Conservation (phyloP, 2,888 invertebrate species). For the Polymixis lichenea region DNA sequence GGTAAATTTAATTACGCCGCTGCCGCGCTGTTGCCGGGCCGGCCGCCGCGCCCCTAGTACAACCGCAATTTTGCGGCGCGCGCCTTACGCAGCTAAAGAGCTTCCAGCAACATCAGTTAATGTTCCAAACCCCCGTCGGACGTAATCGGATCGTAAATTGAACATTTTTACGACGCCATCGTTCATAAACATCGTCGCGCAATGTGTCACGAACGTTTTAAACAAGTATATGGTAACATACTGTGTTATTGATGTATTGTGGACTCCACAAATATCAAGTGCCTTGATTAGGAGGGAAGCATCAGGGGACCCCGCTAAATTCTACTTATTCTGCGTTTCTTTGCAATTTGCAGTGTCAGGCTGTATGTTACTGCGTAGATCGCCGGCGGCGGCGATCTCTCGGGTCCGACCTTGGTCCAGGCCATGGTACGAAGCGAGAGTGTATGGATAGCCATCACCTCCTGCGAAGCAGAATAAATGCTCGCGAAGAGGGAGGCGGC, state of each 20-base stretch:
- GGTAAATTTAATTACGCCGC: conserved; percentile 71
- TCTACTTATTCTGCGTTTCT: too few species aligned
- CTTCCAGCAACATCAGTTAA: conserved; percentile 66
- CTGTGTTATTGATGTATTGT: conserved; percentile 28
- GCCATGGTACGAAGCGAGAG: too few species aligned
- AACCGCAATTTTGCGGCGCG: conserved; percentile 68
- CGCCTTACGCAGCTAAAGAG: conserved; percentile 62
- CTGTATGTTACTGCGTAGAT: too few species aligned
- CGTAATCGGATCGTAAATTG: conserved; percentile 69
- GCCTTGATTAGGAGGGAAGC: background rate
- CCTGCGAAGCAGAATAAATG: too few species aligned
- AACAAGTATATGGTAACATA: conserved; percentile 45
- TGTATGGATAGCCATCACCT: too few species aligned
- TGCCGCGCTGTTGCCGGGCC: conserved; percentile 50
- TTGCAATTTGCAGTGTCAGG: too few species aligned
- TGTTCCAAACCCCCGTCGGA: conserved; percentile 66
- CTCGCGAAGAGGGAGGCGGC: too few species aligned
- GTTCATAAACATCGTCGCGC: conserved; percentile 51
- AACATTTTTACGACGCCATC: conserved; percentile 65
- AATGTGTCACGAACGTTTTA: conserved; percentile 58
- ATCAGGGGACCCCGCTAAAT: too few species aligned
- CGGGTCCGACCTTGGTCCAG: too few species aligned
- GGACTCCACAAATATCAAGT: conserved; percentile 5
- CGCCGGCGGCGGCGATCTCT: too few species aligned
- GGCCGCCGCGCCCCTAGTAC: conserved; percentile 27